Conservation (phyloP, 1,140 invertebrate genomes). For the Leptinotarsa undecemlineata region DNA sequence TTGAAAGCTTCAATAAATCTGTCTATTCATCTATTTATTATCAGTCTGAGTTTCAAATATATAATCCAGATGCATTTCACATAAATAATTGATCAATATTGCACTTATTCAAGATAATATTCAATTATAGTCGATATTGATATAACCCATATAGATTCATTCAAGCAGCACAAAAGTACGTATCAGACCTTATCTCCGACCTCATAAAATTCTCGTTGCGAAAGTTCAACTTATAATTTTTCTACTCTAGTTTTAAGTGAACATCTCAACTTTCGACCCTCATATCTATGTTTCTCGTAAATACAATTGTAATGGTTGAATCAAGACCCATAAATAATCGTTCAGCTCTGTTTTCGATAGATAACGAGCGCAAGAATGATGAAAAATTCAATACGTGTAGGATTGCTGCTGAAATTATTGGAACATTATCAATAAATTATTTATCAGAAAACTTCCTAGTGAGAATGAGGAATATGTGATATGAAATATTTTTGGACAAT, state of each 20-base stretch:
- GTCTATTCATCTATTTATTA: too few relatives aligned
- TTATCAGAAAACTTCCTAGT: not conserved
- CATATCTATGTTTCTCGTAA: not conserved
- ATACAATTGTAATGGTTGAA: not conserved
- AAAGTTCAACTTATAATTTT: not conserved
- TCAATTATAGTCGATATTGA: too few relatives aligned
- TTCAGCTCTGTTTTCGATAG: not conserved
- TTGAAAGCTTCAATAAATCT: too few relatives aligned
- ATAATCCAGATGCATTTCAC: too few relatives aligned
- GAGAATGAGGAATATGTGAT: too few relatives aligned
- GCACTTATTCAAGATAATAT: too few relatives aligned
- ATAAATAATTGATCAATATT: too few relatives aligned
- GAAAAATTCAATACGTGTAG: conserved; percentile 2
- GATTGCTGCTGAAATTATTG: not conserved
- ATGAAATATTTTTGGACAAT: too few relatives aligned
- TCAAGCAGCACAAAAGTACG: too few relatives aligned
- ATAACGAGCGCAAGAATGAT: conserved; percentile 1
- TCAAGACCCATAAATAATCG: not conserved
- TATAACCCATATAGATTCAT: too few relatives aligned
- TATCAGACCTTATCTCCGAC: not conserved
- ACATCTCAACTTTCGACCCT: conserved; percentile 1
- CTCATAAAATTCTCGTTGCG: not conserved
- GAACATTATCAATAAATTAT: not conserved
- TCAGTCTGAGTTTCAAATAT: too few relatives aligned
- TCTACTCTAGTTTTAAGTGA: not conserved